Percentiles rank a stretch among this genome's conserved stretches.
phyloP scores from a whole-genome alignment of 2,113 vertebrate genomes.

The Lontra canadensis region DNA sequence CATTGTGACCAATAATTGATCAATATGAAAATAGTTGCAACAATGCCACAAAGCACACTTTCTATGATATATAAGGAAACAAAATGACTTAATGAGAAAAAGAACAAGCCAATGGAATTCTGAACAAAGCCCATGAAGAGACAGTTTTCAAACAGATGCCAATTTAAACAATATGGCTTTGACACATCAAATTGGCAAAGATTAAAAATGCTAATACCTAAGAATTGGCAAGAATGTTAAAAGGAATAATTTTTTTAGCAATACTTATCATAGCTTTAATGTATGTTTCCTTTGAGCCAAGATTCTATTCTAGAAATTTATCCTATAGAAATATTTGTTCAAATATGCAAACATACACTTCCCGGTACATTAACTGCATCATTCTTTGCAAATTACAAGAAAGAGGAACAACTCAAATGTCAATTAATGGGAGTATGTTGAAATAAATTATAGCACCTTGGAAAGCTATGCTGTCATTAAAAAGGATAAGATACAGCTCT shows the following conservation, averaged over 20 bases:
- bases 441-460: background rate
- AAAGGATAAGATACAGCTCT: background rate
- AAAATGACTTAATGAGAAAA: background rate
- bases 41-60: background rate
- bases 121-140: background rate
- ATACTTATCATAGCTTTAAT: background rate
- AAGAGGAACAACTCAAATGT: background rate
- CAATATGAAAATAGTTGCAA: background rate
- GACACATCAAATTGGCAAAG: constrained; percentile 9
- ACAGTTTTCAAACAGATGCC: background rate
- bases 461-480: background rate
- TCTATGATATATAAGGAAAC: background rate
- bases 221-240: background rate
- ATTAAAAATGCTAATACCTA: background rate
- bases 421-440: background rate
- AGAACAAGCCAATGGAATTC: background rate
- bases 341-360: background rate
- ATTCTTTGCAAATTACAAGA: background rate
- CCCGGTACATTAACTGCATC: background rate
- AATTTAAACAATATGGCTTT: constrained; percentile 9
- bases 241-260: constrained; percentile 1
- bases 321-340: constrained; percentile 25
- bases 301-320: background rate
- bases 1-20: background rate
- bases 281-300: background rate